These are phyloP conservation scores for Eolophus roseicapilla DNA, from an alignment of 2,113 vertebrate species.

Conservation along the genomic window DNA sequence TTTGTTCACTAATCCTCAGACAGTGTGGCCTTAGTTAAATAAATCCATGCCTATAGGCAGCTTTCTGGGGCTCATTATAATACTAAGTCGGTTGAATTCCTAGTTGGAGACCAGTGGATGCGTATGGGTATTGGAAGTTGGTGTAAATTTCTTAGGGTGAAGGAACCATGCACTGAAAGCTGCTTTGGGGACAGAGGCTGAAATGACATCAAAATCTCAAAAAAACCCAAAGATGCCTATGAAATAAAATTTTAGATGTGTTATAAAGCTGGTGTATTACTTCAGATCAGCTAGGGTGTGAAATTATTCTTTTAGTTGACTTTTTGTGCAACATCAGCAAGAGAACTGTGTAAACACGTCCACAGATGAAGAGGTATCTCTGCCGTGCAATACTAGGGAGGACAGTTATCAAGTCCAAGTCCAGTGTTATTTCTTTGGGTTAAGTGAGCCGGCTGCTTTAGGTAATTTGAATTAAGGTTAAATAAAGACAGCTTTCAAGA, in stretches of 20 bases:
- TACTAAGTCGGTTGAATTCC: slow-evolving; percentile 33
- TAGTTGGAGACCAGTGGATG: slow-evolving; percentile 25
- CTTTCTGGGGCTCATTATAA: slow-evolving; percentile 38
- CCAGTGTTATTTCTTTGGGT: neutral
- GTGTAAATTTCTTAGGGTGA: neutral
- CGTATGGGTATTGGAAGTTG: neutral
- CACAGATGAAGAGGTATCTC: neutral
- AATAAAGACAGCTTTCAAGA: neutral
- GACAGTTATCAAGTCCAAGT: neutral
- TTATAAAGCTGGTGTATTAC: neutral
- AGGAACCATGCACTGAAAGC: neutral
- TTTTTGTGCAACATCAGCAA: neutral
- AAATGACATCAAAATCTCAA: neutral
- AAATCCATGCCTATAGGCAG: slow-evolving; percentile 35
- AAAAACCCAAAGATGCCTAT: neutral
- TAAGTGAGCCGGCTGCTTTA: neutral
- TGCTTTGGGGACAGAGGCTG: neutral
- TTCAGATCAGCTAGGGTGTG: neutral
- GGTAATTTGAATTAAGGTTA: neutral
- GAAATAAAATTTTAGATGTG: neutral
- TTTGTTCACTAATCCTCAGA: neutral
- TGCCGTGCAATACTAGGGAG: neutral
- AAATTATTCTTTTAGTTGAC: neutral
- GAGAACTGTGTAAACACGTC: neutral
- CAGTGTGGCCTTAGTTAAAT: neutral